These are phyloP conservation scores for Eulimnadia texana DNA, from an alignment of 1,140 invertebrate species.

Conservation along the genomic window DNA sequence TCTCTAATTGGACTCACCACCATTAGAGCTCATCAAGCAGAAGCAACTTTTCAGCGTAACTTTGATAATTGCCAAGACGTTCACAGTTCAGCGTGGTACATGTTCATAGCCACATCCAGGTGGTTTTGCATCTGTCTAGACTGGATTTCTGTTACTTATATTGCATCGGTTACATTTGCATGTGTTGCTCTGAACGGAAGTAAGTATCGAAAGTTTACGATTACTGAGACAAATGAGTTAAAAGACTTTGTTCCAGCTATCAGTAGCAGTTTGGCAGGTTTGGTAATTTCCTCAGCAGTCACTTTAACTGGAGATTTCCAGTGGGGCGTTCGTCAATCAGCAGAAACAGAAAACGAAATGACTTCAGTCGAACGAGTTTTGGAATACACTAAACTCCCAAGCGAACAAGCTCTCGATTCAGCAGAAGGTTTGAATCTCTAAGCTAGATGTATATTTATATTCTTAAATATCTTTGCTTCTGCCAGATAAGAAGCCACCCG, in stretches of 20 bases:
- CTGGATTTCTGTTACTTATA: constrained; percentile 50
- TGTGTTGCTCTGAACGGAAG: constrained; percentile 48
- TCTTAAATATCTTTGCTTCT: neutral
- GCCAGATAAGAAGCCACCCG: constrained; percentile 43
- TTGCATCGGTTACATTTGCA: constrained; percentile 51
- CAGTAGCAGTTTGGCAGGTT: constrained; percentile 31
- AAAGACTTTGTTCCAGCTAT: constrained; percentile 11
- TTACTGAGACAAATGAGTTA: neutral
- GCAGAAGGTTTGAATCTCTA: neutral
- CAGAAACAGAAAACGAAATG: constrained; percentile 31
- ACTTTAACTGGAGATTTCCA: constrained; percentile 37
- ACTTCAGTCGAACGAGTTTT: constrained; percentile 35
- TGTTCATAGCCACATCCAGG: constrained; percentile 56
- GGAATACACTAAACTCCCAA: constrained; percentile 30
- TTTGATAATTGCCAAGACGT: constrained; percentile 32
- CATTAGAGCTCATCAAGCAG: constrained; percentile 34
- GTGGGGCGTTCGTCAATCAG: constrained; percentile 38
- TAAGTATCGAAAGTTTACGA: constrained; percentile 21
- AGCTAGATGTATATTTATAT: no score
- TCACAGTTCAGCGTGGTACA: constrained; percentile 37
- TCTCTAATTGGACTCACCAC: constrained; percentile 38
- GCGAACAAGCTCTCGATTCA: constrained; percentile 26
- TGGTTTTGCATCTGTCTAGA: constrained; percentile 75
- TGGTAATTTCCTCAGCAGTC: constrained; percentile 36
- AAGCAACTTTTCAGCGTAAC: constrained; percentile 33